phyloP scores from a whole-genome alignment of 2,888 invertebrate genomes.

The Drosophila macrospina region DNA sequence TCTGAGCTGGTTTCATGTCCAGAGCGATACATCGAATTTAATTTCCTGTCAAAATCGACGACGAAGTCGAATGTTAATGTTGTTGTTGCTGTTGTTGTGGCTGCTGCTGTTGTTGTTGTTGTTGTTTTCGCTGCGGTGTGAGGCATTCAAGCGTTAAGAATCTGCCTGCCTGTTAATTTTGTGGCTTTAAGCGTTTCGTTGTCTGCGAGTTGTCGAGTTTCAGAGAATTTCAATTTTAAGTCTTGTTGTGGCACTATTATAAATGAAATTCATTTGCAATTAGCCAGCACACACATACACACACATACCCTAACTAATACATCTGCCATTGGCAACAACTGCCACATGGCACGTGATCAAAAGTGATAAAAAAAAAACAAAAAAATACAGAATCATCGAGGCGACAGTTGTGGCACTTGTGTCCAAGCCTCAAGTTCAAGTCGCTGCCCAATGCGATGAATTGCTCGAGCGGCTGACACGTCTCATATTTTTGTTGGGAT shows the following conservation, averaged over 20 bases:
- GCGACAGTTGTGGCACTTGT: slow-evolving; percentile 45
- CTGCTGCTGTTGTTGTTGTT: slow-evolving; percentile 31
- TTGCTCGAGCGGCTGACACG: slow-evolving; percentile 35
- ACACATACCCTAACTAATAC: slow-evolving; percentile 26
- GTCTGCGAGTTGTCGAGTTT: slow-evolving; percentile 54
- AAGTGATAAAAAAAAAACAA: slow-evolving; percentile 3
- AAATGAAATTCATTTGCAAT: slow-evolving; percentile 73
- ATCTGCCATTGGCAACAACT: slow-evolving; percentile 70
- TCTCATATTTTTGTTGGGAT: not conserved
- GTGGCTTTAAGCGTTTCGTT: slow-evolving; percentile 66
- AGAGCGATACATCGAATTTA: slow-evolving; percentile 80
- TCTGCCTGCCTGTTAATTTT: slow-evolving; percentile 70
- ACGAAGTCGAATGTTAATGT: slow-evolving; percentile 24
- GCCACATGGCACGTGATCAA: slow-evolving; percentile 79
- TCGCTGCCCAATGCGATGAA: slow-evolving; percentile 49
- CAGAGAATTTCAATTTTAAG: slow-evolving; percentile 65
- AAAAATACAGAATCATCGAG: slow-evolving; percentile 12
- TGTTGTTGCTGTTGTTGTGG: slow-evolving; percentile 31
- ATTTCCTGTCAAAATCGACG: slow-evolving; percentile 83
- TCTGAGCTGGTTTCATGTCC: slow-evolving; percentile 26
- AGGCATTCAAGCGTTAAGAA: slow-evolving; percentile 72
- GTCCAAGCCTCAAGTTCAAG: slow-evolving; percentile 37
- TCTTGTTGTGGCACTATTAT: slow-evolving; percentile 43
- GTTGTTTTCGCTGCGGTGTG: slow-evolving; percentile 52
- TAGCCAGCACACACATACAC: slow-evolving; percentile 38